phyloP scores from a whole-genome alignment of 2,888 invertebrate genomes.

The Saturnia pavonia region DNA sequence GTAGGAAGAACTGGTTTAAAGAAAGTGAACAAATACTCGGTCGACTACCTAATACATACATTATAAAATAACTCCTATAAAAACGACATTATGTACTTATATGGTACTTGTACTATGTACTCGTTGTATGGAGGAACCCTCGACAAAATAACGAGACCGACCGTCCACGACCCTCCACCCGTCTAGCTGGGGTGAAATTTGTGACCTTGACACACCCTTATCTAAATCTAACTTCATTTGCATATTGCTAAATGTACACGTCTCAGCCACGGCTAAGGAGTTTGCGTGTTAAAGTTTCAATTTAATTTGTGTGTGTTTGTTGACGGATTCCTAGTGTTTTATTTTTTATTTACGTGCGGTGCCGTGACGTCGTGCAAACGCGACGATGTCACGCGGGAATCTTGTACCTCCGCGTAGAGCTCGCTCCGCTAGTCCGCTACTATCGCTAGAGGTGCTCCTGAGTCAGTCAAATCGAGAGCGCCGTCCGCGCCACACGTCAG shows the following conservation, averaged over 20 bases:
- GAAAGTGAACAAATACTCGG: slow-evolving; percentile 22
- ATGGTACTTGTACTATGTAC: slow-evolving; percentile 27
- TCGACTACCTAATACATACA: slow-evolving; percentile 21
- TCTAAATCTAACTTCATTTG: slow-evolving; percentile 12
- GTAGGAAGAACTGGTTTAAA: slow-evolving; percentile 18
- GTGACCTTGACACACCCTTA: slow-evolving; percentile 60
- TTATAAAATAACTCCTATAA: slow-evolving; percentile 5
- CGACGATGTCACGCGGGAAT: slow-evolving; percentile 49
- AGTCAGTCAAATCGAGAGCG: slow-evolving; percentile 66
- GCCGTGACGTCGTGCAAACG: slow-evolving; percentile 42
- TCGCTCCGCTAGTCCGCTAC: slow-evolving; percentile 31
- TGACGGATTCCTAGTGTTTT: slow-evolving; percentile 49
- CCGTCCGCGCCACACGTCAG: slow-evolving; percentile 62
- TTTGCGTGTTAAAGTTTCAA: slow-evolving; percentile 1
- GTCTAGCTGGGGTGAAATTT: slow-evolving; percentile 66
- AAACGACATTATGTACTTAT: slow-evolving; percentile 15
- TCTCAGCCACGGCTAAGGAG: slow-evolving; percentile 2
- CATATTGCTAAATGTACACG: slow-evolving; percentile 15
- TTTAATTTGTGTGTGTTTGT: slow-evolving; percentile 35
- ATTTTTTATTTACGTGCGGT: slow-evolving; percentile 36
- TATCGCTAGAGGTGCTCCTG: slow-evolving; percentile 44
- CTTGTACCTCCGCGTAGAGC: slow-evolving; percentile 31
- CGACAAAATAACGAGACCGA: slow-evolving; percentile 40
- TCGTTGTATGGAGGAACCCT: slow-evolving; percentile 44
- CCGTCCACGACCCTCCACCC: slow-evolving; percentile 42